phyloP scores from a whole-genome alignment of 2,888 invertebrate species.

The Sicus ferrugineus region DNA sequence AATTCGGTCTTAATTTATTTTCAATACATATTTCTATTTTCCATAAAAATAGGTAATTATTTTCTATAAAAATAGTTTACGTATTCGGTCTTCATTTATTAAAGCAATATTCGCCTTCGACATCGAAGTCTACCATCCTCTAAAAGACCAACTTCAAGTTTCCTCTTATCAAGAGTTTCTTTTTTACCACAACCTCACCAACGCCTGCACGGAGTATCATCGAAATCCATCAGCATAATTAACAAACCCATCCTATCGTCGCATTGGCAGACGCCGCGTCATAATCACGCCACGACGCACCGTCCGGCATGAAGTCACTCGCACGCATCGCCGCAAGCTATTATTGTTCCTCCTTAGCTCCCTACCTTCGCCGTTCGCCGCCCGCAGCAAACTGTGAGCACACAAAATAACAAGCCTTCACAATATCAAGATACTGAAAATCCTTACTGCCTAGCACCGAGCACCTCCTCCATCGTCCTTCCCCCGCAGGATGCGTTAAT shows the following conservation, averaged over 20 bases:
- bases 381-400: neutral
- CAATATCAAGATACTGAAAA: neutral
- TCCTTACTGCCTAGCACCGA: neutral
- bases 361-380: conserved; percentile 4
- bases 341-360: conserved; percentile 3
- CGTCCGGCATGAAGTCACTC: conserved; percentile 41
- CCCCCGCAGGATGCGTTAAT: conserved; percentile 2
- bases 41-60: too few relatives aligned
- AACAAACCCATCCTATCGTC: neutral
- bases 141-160: too few relatives aligned
- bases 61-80: too few relatives aligned
- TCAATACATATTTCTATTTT: too few relatives aligned
- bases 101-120: too few relatives aligned
- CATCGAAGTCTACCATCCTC: too few relatives aligned
- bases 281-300: conserved; percentile 17
- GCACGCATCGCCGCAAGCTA: conserved; percentile 8
- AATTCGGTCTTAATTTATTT: too few relatives aligned
- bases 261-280: neutral
- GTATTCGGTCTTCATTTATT: too few relatives aligned
- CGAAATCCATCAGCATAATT: too few relatives aligned
- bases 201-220: too few relatives aligned
- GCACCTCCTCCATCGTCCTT: neutral
- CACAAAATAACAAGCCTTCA: neutral
- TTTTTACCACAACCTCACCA: too few relatives aligned
- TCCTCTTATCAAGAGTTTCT: too few relatives aligned